Evolutionary conservation across 1,140 invertebrate genomes (phyloP).

Genomic region (Rhagoletis zephyria): DNA sequence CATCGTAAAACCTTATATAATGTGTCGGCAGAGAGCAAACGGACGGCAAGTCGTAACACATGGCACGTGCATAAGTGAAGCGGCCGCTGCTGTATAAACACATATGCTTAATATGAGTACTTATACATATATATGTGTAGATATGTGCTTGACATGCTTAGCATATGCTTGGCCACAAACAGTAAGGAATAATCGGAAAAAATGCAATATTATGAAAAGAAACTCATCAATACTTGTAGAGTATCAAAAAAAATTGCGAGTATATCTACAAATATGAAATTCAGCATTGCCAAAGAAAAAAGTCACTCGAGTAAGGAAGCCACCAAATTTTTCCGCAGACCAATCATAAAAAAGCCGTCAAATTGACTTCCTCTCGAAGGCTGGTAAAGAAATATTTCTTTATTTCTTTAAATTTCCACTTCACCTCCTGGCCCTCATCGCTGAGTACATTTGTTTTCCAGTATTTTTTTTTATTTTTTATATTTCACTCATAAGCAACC

Average conservation of each 20-base stretch:
- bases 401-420: neutral
- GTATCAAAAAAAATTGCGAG: too few relatives aligned
- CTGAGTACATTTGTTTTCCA: neutral
- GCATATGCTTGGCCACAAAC: neutral
- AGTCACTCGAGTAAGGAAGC: neutral
- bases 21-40: neutral
- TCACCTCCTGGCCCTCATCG: neutral
- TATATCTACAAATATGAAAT: too few relatives aligned
- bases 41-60: neutral
- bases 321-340: neutral
- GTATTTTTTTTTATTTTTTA: neutral
- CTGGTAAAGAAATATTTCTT: too few relatives aligned
- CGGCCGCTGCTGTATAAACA: neutral
- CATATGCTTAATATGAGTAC: neutral
- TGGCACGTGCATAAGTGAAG: neutral
- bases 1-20: constrained; percentile 25
- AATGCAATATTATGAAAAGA: too few relatives aligned
- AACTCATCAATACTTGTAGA: too few relatives aligned
- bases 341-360: constrained; percentile 1
- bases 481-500: neutral
- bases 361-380: neutral
- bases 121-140: neutral
- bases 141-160: neutral
- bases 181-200: too few relatives aligned
- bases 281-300: neutral